Percentiles rank a stretch among this genome's conserved stretches.
Conservation (phyloP, 1,140 invertebrate genomes). For the Atta colombica region DNA sequence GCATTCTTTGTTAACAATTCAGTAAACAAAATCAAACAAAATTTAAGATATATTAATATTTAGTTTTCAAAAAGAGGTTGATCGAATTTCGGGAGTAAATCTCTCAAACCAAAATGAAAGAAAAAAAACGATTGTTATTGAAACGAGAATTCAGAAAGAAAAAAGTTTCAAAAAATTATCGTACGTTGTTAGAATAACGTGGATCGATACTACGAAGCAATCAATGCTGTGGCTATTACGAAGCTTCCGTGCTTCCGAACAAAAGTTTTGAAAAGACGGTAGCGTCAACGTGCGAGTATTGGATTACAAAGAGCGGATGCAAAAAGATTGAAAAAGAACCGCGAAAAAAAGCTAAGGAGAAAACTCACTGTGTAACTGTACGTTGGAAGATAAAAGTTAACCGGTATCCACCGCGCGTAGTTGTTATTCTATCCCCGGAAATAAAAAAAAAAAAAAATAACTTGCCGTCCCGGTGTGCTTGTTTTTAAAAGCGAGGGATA, state of each 20-base stretch:
- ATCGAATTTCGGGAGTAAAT: not conserved
- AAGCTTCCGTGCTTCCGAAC: not conserved
- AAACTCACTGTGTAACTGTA: slow-evolving; percentile 52
- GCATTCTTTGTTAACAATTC: not conserved
- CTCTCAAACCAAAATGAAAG: not conserved
- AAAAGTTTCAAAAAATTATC: not conserved
- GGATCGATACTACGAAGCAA: not conserved
- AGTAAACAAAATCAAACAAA: not conserved
- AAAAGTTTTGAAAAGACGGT: slow-evolving; percentile 21
- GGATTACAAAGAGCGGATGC: slow-evolving; percentile 42
- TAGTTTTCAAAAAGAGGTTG: not conserved
- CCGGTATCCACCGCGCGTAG: slow-evolving; percentile 46
- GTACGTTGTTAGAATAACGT: not conserved
- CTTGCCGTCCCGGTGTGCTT: slow-evolving; percentile 33
- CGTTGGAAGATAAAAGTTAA: slow-evolving; percentile 58
- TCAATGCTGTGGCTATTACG: not conserved
- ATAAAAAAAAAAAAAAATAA: slow-evolving; percentile 15
- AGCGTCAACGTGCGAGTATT: slow-evolving; percentile 47
- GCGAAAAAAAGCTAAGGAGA: slow-evolving; percentile 36
- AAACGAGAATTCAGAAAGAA: not conserved
- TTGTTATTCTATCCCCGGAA: slow-evolving; percentile 46
- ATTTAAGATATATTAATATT: not conserved
- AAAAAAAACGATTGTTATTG: not conserved
- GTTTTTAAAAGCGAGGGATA: slow-evolving; percentile 41
- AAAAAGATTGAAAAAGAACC: slow-evolving; percentile 14